phyloP scores from a whole-genome alignment of 2,797 vertebrate genomes.

The Peromyscus nudipes region DNA sequence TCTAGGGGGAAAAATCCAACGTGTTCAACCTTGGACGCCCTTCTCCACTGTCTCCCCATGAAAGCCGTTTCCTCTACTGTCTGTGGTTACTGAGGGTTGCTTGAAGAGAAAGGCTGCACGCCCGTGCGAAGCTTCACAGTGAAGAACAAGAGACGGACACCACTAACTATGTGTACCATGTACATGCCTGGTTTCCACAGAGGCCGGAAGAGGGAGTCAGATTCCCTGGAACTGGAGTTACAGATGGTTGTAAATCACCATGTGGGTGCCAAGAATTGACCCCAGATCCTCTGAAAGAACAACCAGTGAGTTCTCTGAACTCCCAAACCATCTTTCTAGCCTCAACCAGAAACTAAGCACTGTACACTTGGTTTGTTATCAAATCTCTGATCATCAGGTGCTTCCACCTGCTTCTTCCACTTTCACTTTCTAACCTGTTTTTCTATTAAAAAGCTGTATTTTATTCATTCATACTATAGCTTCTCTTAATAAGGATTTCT shows the following conservation, averaged over 20 bases:
- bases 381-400: not conserved
- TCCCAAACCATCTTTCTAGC: not conserved
- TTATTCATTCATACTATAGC: not conserved
- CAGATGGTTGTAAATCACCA: not conserved
- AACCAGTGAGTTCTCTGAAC: not conserved
- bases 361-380: not conserved
- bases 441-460: not conserved
- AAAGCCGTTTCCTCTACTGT: not conserved
- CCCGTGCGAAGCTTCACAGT: not conserved
- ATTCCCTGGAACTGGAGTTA: not conserved
- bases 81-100: not conserved
- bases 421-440: not conserved
- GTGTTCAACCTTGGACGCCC: not conserved
- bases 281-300: not conserved
- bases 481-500: not conserved
- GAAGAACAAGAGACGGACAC: constrained; percentile 2
- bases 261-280: not conserved
- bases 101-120: not conserved
- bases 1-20: not conserved
- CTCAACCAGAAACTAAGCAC: not conserved
- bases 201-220: not conserved
- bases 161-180: not conserved
- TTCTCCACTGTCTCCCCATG: not conserved
- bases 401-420: not conserved
- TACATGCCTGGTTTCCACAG: not conserved